A percentile compares a stretch with the other conserved stretches of the same genome.
phyloP scores from a whole-genome alignment of 1,140 invertebrate species.

The Drosophila ficusphila region DNA sequence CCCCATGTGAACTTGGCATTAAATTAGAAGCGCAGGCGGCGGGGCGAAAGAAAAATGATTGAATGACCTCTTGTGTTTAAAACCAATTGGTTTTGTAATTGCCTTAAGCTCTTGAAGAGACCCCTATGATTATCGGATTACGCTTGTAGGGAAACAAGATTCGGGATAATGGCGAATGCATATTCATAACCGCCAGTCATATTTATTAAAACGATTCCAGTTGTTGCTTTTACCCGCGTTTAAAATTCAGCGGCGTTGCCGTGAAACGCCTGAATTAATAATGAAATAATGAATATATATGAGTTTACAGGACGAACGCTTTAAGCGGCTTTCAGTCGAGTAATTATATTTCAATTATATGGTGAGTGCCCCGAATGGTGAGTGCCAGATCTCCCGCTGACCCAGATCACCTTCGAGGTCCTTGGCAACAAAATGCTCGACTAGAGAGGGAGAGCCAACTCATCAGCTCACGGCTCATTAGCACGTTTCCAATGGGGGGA shows the following conservation, averaged over 20 bases:
- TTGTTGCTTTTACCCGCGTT: conserved; percentile 27
- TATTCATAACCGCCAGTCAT: conserved; percentile 38
- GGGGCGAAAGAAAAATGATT: not conserved
- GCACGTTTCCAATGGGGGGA: conserved; percentile 31
- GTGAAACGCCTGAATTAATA: conserved; percentile 44
- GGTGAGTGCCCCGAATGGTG: not conserved
- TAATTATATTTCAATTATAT: conserved; percentile 74
- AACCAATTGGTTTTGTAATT: conserved; percentile 38
- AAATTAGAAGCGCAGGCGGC: conserved; percentile 8
- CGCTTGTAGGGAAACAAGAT: conserved; percentile 37
- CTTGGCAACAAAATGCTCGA: conserved; percentile 5
- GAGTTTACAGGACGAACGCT: conserved; percentile 9
- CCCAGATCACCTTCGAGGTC: conserved; percentile 35
- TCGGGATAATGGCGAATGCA: conserved; percentile 27
- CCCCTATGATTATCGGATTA: conserved; percentile 40
- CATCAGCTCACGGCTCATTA: conserved; percentile 69
- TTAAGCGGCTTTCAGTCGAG: conserved; percentile 39
- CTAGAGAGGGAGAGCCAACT: conserved; percentile 36
- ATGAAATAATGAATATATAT: conserved; percentile 57
- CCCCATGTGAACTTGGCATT: conserved; percentile 42
- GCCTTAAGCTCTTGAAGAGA: conserved; percentile 1
- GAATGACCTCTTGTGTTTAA: conserved; percentile 15
- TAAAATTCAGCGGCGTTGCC: conserved; percentile 40
- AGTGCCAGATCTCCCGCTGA: conserved; percentile 14
- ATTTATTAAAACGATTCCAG: conserved; percentile 37